Evolutionary conservation across 2,888 invertebrate genomes (phyloP), one percentile per base, ranked within the genome.

Genomic region (Lysandra coridon): DNA sequence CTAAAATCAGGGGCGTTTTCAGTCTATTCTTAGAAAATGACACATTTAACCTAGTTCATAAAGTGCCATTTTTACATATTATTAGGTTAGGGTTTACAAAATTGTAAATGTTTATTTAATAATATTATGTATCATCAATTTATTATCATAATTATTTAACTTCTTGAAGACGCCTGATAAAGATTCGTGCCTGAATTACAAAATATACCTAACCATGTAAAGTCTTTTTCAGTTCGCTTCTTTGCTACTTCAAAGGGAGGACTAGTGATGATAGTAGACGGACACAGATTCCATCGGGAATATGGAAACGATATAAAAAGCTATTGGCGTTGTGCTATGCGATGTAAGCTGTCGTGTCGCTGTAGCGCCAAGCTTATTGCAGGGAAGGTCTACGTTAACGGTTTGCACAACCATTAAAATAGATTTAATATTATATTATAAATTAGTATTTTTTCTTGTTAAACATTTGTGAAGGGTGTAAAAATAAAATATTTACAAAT

Each of bases 291-390:
- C 82, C 86, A 90, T 80, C 85, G 87, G 6, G 89, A 90, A 62
- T 90, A 91, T 69, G 87, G 86, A 0, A 87, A 87, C n/a, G 85
- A 84, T 1, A 79, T 81, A 5, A 85, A 85, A 17, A 91, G 92
- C 78, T 90, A 88, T 82, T 92, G 91, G 91, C 84, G 92, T 1
- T 92, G 92, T 78, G 85, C 86, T 1, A 91, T 89, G 80, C 85
- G 90, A 79, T 79, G 85, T 1, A 81, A 85, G 0, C 83, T 83
- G 53, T 83, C 85, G 23, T 91, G 91, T 80, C 90, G 88, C 82
- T 88, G 88, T 80, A 89, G 85, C 80, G 85, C 89, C 10, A 85
- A 86, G 62, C 88, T 92, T 44, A 84, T 90, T 3, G 81, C 85
- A 10, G 88, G 87, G 7, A 82, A 82, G n/a, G 84, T 90, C 7